Base-by-base conservation (phyloP, 2,888 invertebrate species). In the Criorhina ranunculi region DNA sequence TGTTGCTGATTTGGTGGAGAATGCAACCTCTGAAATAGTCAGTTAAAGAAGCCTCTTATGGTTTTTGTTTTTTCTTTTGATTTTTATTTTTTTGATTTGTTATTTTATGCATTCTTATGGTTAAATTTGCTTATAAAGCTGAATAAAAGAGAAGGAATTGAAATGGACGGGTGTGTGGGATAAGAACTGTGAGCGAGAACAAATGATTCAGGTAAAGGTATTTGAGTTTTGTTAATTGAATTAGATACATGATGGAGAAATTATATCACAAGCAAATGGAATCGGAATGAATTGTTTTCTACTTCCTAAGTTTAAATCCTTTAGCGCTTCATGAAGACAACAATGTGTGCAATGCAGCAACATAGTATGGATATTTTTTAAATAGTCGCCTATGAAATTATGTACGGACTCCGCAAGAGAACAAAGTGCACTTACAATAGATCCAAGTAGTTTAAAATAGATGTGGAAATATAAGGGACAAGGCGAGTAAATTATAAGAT, bases 1-100 rank as follows among this genome's bases (percentile, higher is more conserved):
- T 88, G 83, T 89, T 89, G 66, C 87, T 87, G 87, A 87, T 86
- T 89, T 90, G 88, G 89, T 89, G 89, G 89, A 89, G 90, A 90
- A 89, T 88, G 90, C 89, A 89, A 91, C 90, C 90, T 91, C 91
- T 91, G 91, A 87, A 91, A 91, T 88, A 90, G 89, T 88, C 87
- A 89, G 88, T 87, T 89, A 86, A 88, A 88, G 87, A 88, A 88
- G 87, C 89, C 89, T 87, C 89, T 87, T 88, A 89, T 88, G 89
- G 87, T 88, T 87, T 88, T 86, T 82, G 86, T 85, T 72, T 79
- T 76, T 73, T 33, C 44, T 77, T 72, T 17, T 66, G 72, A 57
- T 51, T n/a, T 49, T 46, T 66, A 37, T 24, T 24, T 66, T 59
- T 78, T 51, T 64, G 24, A 51, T 57, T 57, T 76, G 37, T 37